These are phyloP conservation scores for Halisarca cf. caerulea DNA, from an alignment of 37 sponge, comb jelly and placozoan genomes.

Conservation along the genomic window DNA sequence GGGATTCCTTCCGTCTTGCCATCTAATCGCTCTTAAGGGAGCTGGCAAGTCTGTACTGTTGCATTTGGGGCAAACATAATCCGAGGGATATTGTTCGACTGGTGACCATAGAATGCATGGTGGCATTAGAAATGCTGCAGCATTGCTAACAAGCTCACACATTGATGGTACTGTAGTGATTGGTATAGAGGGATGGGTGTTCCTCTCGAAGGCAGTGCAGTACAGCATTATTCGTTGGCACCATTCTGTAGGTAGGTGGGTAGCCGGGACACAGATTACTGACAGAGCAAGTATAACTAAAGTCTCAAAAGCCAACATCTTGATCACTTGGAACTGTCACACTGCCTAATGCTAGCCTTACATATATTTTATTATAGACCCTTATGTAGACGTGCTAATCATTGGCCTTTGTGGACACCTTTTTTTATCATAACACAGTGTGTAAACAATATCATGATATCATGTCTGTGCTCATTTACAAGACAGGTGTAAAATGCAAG, in stretches of 20 bases:
- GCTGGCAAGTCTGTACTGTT: background rate
- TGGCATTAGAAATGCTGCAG: background rate
- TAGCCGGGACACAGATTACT: too few species aligned
- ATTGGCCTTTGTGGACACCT: too few species aligned
- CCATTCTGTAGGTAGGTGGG: background rate
- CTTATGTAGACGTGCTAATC: too few species aligned
- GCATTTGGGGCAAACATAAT: conserved; percentile 15
- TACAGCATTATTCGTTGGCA: background rate
- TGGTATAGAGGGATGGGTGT: background rate
- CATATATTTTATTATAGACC: too few species aligned
- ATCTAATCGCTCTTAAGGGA: background rate
- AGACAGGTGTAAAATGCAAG: background rate
- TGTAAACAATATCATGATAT: too few species aligned
- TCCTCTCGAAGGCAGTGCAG: background rate
- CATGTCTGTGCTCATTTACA: too few species aligned
- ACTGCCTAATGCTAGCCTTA: too few species aligned
- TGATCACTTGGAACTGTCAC: too few species aligned
- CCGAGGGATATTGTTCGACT: background rate
- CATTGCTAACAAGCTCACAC: background rate
- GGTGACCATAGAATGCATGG: background rate
- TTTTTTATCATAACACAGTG: too few species aligned
- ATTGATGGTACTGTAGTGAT: background rate
- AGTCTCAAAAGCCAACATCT: too few species aligned
- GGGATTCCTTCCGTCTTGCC: conserved; percentile 10
- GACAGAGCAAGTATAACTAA: too few species aligned